A percentile compares a stretch with the other conserved stretches of the same genome.
Conservation (phyloP, 2,797 vertebrate species). For the Malurus leucopterus region DNA sequence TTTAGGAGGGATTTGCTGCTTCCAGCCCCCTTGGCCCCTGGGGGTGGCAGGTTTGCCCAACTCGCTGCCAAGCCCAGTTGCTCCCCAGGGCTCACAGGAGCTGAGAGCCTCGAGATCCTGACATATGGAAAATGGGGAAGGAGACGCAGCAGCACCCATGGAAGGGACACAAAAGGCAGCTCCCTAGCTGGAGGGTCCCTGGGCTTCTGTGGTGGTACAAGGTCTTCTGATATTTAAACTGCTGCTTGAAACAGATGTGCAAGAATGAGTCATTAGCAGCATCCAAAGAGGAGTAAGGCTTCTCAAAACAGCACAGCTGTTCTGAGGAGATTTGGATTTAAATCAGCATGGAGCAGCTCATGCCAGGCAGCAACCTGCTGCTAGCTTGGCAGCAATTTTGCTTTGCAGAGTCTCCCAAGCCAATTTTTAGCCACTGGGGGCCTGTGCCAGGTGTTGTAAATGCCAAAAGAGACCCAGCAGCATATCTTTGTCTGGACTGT, state of each 20-base stretch:
- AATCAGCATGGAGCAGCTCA: neutral
- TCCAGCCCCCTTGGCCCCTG: accelerated
- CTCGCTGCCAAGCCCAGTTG: neutral
- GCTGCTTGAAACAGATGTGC: neutral
- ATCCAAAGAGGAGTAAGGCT: neutral
- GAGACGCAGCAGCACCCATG: neutral
- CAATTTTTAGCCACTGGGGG: neutral
- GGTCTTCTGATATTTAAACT: neutral
- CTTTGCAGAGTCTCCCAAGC: neutral
- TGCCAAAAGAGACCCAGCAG: neutral
- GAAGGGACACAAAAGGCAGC: neutral
- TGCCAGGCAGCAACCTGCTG: neutral
- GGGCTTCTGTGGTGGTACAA: neutral
- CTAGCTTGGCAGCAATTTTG: neutral
- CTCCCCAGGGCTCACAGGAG: neutral
- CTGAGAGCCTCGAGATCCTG: neutral
- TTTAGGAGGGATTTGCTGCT: neutral
- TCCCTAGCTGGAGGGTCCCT: neutral
- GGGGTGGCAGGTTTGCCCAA: neutral
- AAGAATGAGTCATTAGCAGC: accelerated
- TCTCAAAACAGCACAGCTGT: neutral
- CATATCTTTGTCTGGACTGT: neutral
- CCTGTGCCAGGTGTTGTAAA: neutral
- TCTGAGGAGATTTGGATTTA: neutral
- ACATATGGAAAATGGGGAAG: neutral